phyloP scores from a whole-genome alignment of 2,888 invertebrate species.

The Heliconius sara region DNA sequence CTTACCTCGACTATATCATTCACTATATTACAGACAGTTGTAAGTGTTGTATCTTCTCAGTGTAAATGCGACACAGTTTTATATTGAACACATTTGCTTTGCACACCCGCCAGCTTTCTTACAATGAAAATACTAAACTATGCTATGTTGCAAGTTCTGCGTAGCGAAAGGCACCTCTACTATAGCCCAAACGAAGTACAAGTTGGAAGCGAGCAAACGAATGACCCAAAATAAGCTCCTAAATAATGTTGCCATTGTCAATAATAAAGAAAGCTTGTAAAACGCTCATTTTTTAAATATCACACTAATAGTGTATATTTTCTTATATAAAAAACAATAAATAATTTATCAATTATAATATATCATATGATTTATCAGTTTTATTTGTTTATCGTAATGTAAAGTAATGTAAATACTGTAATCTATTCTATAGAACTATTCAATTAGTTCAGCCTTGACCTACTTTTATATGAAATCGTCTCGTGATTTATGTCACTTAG shows the following conservation, averaged over 20 bases:
- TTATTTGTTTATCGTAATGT: slow-evolving; percentile 25
- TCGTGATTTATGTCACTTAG: slow-evolving; percentile 58
- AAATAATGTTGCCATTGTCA: slow-evolving; percentile 72
- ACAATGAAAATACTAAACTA: slow-evolving; percentile 81
- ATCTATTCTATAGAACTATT: slow-evolving; percentile 41
- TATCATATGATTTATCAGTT: slow-evolving; percentile 2
- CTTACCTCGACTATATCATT: slow-evolving; percentile 82
- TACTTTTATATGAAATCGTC: slow-evolving; percentile 57
- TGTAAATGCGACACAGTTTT: slow-evolving; percentile 61
- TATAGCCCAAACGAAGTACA: slow-evolving; percentile 79
- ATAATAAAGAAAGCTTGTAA: slow-evolving; percentile 71
- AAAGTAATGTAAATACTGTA: slow-evolving; percentile 37
- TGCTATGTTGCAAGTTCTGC: slow-evolving; percentile 83
- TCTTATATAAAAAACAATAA: background rate
- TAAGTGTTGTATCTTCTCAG: slow-evolving; percentile 62
- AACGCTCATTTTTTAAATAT: slow-evolving; percentile 22
- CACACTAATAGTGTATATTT: background rate
- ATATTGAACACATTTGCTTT: slow-evolving; percentile 72
- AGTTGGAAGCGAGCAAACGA: slow-evolving; percentile 79
- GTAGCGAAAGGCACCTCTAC: slow-evolving; percentile 84
- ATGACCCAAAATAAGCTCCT: slow-evolving; percentile 84
- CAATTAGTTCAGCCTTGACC: slow-evolving; percentile 66
- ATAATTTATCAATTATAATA: background rate
- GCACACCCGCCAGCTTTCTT: slow-evolving; percentile 85
- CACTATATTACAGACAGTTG: slow-evolving; percentile 65